Conservation (phyloP, 2,888 invertebrate species). For the Antitype chi region DNA sequence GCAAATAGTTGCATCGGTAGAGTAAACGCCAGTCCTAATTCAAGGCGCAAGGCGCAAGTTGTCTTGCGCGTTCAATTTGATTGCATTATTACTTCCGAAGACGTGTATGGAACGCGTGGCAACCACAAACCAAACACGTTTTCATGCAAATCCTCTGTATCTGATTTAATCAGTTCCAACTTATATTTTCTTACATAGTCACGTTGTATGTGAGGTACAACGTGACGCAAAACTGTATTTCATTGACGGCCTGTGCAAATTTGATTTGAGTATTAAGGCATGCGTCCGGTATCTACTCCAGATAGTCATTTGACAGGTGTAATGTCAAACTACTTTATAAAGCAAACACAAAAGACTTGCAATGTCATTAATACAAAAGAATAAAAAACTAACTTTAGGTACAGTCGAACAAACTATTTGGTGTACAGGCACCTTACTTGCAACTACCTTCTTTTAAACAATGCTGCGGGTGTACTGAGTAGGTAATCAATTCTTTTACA, state of each 20-base stretch:
- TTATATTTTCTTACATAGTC: not conserved
- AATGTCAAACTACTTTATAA: too few species aligned
- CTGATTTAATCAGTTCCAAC: not conserved
- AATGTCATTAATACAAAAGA: too few species aligned
- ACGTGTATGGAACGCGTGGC: not conserved
- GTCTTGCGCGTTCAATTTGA: not conserved
- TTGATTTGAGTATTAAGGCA: not conserved
- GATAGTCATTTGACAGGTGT: not conserved
- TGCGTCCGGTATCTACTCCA: not conserved
- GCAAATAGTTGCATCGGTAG: not conserved
- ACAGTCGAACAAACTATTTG: not conserved
- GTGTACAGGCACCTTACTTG: not conserved
- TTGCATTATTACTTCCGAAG: not conserved
- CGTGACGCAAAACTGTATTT: slow-evolving; percentile 1
- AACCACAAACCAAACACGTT: not conserved
- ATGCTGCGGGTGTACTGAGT: not conserved
- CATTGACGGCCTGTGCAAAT: not conserved
- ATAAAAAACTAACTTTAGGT: too few species aligned
- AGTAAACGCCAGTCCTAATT: not conserved
- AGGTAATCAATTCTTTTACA: not conserved
- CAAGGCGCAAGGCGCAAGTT: too few species aligned
- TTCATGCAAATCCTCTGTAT: not conserved
- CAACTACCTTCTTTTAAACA: not conserved
- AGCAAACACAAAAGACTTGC: too few species aligned
- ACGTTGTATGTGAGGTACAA: not conserved